phyloP scores from a whole-genome alignment of 2,113 vertebrate genomes.

The Sylvilagus bachmani region DNA sequence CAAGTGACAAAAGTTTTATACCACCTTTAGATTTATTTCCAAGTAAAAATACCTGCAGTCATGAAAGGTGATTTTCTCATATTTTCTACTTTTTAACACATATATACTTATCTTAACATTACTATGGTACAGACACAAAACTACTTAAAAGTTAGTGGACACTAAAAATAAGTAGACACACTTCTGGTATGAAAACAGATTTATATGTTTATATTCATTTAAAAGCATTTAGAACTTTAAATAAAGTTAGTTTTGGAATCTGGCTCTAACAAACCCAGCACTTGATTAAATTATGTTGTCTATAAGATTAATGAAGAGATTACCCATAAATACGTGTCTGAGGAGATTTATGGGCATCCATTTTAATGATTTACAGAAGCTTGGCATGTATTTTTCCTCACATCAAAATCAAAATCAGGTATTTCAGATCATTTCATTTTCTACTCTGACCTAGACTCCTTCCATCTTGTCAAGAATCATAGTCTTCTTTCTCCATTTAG shows the following conservation, averaged over 20 bases:
- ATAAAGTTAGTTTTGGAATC: slow-evolving; percentile 13
- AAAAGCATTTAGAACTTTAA: background rate
- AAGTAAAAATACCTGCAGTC: background rate
- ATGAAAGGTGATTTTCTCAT: background rate
- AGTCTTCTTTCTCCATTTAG: background rate
- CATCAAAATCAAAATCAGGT: background rate
- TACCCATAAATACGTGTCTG: background rate
- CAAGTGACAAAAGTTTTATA: no score
- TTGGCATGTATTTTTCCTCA: background rate
- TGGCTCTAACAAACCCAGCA: background rate
- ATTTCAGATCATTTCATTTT: background rate
- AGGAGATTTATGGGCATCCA: background rate
- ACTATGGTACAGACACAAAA: background rate
- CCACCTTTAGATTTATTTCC: background rate
- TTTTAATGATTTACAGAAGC: background rate
- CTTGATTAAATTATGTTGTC: background rate
- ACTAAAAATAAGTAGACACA: no score
- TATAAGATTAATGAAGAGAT: background rate
- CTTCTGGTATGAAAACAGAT: background rate
- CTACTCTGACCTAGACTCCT: background rate
- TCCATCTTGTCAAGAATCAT: background rate
- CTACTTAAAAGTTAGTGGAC: background rate
- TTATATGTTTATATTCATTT: background rate
- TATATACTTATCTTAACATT: background rate
- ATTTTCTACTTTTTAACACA: slow-evolving; percentile 4